phyloP scores from a whole-genome alignment of 2,888 invertebrate species.

The Argyresthia goedartella region DNA sequence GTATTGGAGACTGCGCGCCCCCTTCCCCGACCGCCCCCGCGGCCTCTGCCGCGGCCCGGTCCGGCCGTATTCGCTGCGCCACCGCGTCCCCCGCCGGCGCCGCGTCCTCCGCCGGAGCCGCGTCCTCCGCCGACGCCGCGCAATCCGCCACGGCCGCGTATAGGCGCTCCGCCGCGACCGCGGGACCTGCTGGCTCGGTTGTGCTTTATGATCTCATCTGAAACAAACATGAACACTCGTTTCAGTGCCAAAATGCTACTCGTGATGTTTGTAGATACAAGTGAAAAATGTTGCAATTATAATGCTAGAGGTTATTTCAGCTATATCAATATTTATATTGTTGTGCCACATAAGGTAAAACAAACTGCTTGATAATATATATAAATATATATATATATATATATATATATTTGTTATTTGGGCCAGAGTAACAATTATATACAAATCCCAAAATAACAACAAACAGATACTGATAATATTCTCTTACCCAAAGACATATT shows the following conservation, averaged over 20 bases:
- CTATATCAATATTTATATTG: too few species aligned
- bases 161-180: slow-evolving; percentile 33
- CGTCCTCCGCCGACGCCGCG: slow-evolving; percentile 15
- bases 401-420: too few species aligned
- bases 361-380: too few species aligned
- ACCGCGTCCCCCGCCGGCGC: slow-evolving; percentile 18
- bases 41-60: slow-evolving; percentile 18
- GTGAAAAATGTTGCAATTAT: too few species aligned
- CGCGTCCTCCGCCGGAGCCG: slow-evolving; percentile 14
- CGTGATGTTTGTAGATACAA: neutral
- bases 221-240: slow-evolving; percentile 5
- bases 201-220: slow-evolving; percentile 58
- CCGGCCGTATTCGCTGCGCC: slow-evolving; percentile 29
- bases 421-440: too few species aligned
- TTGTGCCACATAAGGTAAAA: too few species aligned
- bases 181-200: slow-evolving; percentile 44
- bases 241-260: neutral
- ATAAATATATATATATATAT: too few species aligned
- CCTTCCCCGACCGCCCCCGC: slow-evolving; percentile 24
- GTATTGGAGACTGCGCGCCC: slow-evolving; percentile 23
- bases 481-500: slow-evolving; percentile 57
- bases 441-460: too few species aligned
- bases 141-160: slow-evolving; percentile 18
- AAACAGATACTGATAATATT: too few species aligned
- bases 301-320: too few species aligned